These are phyloP conservation scores for Mionectes olivaceus DNA, from an alignment of 2,797 vertebrate genomes.

Conservation along the genomic window DNA sequence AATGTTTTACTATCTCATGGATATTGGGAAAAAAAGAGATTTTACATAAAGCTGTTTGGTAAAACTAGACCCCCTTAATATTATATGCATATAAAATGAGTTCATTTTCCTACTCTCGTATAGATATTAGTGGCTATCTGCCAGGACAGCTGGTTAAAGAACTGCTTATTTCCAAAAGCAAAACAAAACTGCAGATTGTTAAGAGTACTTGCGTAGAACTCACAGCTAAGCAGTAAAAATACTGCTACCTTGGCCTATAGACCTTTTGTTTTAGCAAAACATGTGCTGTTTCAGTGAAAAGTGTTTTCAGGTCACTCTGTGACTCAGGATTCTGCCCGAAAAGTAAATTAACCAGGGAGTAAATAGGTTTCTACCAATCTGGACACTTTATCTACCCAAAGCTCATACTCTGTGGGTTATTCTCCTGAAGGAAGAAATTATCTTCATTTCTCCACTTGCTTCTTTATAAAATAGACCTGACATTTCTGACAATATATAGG, in stretches of 20 bases:
- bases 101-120: not conserved
- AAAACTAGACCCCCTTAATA: not conserved
- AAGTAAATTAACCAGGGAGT: not conserved
- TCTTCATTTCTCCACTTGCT: not conserved
- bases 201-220: not conserved
- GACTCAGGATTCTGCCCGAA: not conserved
- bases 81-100: not conserved
- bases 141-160: not conserved
- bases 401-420: not conserved
- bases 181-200: not conserved
- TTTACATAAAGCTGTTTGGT: not conserved
- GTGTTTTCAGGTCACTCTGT: not conserved
- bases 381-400: not conserved
- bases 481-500: not conserved
- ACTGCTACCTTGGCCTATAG: not conserved
- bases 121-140: not conserved
- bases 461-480: not conserved
- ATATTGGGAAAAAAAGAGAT: not conserved
- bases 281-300: not conserved
- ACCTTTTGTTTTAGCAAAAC: not conserved
- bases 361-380: not conserved
- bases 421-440: not conserved
- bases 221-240: not conserved
- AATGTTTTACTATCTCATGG: not conserved
- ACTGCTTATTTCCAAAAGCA: conserved; percentile 12